Evolutionary conservation across 2,113 vertebrate species (phyloP).

Genomic region (Protobothrops mucrosquamatus): DNA sequence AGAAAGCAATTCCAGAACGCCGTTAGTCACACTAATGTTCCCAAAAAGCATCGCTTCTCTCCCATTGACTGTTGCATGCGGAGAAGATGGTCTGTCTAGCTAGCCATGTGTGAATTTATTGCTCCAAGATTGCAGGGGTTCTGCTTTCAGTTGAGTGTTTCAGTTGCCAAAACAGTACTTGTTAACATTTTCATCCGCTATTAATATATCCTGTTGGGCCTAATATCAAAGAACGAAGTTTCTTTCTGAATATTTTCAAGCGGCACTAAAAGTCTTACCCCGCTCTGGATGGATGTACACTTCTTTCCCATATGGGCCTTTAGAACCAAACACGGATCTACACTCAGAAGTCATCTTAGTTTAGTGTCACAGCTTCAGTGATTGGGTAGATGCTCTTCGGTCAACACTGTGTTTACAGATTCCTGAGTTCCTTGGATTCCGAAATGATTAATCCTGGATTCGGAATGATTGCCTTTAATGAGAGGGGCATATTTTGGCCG

Average conservation of each 20-base stretch:
- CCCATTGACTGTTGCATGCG: background rate
- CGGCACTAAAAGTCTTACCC: background rate
- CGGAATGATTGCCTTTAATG: background rate
- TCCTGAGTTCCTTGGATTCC: background rate
- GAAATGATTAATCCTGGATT: background rate
- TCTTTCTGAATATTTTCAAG: background rate
- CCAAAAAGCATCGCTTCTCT: background rate
- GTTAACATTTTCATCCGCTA: background rate
- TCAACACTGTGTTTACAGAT: background rate
- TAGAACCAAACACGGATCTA: background rate
- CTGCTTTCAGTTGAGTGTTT: background rate
- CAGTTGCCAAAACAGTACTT: background rate
- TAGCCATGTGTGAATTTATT: conserved; percentile 11
- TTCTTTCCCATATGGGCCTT: background rate
- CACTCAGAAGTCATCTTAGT: background rate
- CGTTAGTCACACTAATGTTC: background rate
- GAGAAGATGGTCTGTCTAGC: background rate
- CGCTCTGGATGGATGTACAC: background rate
- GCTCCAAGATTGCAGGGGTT: background rate
- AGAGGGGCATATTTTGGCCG: background rate
- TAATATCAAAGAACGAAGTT: background rate
- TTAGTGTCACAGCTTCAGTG: background rate
- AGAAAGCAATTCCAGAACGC: conserved; percentile 1
- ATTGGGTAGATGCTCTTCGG: background rate
- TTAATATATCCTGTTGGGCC: background rate